Base-by-base conservation (phyloP, 2,797 vertebrate genomes). In the Cossypha niveicapilla region DNA sequence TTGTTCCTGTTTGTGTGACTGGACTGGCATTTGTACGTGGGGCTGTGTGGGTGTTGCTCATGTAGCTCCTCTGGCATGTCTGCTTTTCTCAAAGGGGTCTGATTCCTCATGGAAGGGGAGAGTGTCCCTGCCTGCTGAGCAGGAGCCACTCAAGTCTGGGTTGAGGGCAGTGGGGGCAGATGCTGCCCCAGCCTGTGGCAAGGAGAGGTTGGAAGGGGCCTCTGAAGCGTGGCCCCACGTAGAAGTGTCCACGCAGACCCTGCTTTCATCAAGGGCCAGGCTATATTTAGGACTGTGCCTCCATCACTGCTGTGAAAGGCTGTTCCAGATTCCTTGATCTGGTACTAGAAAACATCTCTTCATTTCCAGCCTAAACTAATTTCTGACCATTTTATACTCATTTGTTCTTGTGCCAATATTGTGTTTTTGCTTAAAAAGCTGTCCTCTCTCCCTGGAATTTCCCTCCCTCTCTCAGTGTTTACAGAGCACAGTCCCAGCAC, bases 291-390 rank as follows among this genome's bases (percentile, higher is more conserved):
- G 42, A 67, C 61, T 62, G 41, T 73, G 90, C 88, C 88, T 92
- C 90, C 88, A 85, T 56, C 75, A 10, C 32, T 66, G 85, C 91
- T 82, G 58, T 13, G 42, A 66, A 82, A 75, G 13, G 51, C 90
- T 74, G 73, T 50, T 90, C 86, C 92, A 88, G 86, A 84, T 93
- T 93, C 74, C 92, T 90, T 92, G 73, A 75, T 90, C 94, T 92
- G 32, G 61, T 90, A 47, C 83, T 92, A 93, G 79, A 90, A 95
- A 88, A 90, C 47, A 2, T 60, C 79, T 93, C 83, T 77, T 86
- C 70, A 75, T 88, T 93, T 92, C 92, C 93, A 96, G 94, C 92
- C 90, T 92, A 92, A 94, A 95, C 88, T 92, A 78, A 94, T 95
- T 95, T 88, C 92, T 96, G 92, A 81, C 96, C 76, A 75, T 93